Base-by-base conservation (phyloP, 2,113 vertebrate genomes). In the Egretta garzetta region DNA sequence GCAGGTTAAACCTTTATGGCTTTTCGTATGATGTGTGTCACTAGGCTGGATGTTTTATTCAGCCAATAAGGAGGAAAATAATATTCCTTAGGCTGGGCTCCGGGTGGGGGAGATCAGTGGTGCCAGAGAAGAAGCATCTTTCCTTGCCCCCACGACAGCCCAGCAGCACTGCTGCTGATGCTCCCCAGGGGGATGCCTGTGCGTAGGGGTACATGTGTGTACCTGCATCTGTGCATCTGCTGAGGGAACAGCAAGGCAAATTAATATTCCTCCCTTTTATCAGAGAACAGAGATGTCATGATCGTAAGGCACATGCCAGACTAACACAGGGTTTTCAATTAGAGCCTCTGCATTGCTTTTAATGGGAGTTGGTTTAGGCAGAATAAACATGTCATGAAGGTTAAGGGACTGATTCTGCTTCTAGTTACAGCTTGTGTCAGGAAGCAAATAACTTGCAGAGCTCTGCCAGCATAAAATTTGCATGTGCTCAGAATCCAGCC, bases 391-490 rank as follows among this genome's bases (percentile, higher is more conserved):
- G 70, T 66, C 64, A 20, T 62, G 62, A 85, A 96, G 30, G 56
- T 84, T 67, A 85, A 84, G 33, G 66, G 86, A 79, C 58, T 50
- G 83, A 96, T 93, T 86, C 73, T 93, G 73, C 56, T 93, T 63
- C 73, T 58, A 58, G 70, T 63, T 80, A 81, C 49, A 56, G 4
- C 35, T 64, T 9, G 0, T 62, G 76, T 86, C 62, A 85, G 45
- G 63, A 91, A 87, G 45, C 60, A 94, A 91, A 56, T 53, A 89
- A 53, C n/a, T 80, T 41, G 28, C 21, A 79, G 73, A 89, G 24
- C 32, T 76, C 70, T 90, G 94, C 55, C 80, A 80, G 77, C 67
- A 66, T 75, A 73, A 88, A 90, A 89, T 87, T 87, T 96, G 70
- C 32, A 70, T 93, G 77, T 66, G 32, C 35, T 85, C 62, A 70